A percentile compares a stretch with the other conserved stretches of the same genome.
Conservation (phyloP, 2,797 vertebrate genomes). For the Notolepis coatsorum region DNA sequence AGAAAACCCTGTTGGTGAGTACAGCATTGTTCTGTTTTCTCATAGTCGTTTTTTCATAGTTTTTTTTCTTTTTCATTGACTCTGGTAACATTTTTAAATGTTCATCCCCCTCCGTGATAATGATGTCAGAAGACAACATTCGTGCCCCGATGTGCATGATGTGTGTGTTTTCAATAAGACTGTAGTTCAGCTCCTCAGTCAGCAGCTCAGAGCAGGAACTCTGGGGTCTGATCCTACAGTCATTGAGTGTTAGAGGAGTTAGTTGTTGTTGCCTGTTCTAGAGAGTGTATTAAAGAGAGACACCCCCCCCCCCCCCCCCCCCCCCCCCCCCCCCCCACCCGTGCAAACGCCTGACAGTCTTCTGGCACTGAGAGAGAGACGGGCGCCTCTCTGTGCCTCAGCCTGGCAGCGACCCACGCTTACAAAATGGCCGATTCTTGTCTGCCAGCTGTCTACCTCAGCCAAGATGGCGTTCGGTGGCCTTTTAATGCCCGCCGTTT, state of each 20-base stretch:
- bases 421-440: conserved; percentile 85
- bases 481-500: conserved; percentile 78
- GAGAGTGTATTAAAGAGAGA: conserved; percentile 60
- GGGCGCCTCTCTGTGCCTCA: conserved; percentile 63
- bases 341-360: conserved; percentile 73
- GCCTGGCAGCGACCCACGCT: conserved; percentile 76
- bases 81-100: background rate
- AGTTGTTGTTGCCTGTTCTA: conserved; percentile 63
- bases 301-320: too few relatives aligned
- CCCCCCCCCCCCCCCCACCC: too few relatives aligned
- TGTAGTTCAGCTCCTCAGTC: conserved; percentile 56
- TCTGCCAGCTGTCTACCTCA: conserved; percentile 81
- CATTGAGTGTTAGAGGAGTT: conserved; percentile 55
- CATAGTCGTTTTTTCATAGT: conserved; percentile 3
- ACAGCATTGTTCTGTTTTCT: conserved; percentile 18
- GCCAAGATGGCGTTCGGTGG: conserved; percentile 80
- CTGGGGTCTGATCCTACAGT: conserved; percentile 63
- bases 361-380: conserved; percentile 68
- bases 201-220: conserved; percentile 45
- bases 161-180: conserved; percentile 43
- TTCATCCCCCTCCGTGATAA: background rate
- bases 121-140: conserved; percentile 33
- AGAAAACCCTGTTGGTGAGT: conserved; percentile 57
- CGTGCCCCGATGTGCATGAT: conserved; percentile 25
- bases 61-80: conserved; percentile 3